Percentiles rank a stretch among this genome's conserved stretches.
Evolutionary conservation across 2,888 invertebrate species (phyloP).

Genomic region (Apocheima hispidaria): DNA sequence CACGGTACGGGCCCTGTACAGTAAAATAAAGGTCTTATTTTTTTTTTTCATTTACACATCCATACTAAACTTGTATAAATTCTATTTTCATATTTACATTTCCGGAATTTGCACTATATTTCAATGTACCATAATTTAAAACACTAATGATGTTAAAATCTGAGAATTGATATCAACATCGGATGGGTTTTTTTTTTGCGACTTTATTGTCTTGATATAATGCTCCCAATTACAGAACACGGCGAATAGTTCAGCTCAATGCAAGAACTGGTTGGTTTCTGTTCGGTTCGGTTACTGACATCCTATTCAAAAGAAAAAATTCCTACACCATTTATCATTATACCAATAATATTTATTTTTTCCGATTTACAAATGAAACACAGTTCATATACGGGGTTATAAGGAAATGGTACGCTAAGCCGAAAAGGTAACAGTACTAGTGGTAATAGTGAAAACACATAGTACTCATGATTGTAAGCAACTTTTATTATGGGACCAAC

Average conservation of each 20-base stretch:
- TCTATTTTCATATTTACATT: slow-evolving; percentile 66
- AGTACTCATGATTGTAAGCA: too few relatives aligned
- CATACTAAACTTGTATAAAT: slow-evolving; percentile 54
- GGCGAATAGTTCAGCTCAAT: slow-evolving; percentile 1
- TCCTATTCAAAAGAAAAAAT: neutral
- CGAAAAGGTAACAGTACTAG: too few relatives aligned
- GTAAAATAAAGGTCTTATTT: slow-evolving; percentile 52
- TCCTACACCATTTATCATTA: neutral
- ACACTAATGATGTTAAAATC: slow-evolving; percentile 7
- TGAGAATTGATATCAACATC: slow-evolving; percentile 17
- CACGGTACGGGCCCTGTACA: slow-evolving; percentile 42
- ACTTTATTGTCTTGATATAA: slow-evolving; percentile 15
- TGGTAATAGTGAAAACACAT: too few relatives aligned
- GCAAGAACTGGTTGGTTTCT: neutral
- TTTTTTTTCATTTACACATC: slow-evolving; percentile 52
- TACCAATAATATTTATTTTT: too few relatives aligned
- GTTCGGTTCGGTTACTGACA: too few relatives aligned
- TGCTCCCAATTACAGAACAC: slow-evolving; percentile 1
- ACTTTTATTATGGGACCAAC: too few relatives aligned
- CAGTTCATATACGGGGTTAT: too few relatives aligned
- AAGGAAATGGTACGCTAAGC: too few relatives aligned
- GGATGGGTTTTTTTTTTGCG: slow-evolving; percentile 19
- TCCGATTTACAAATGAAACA: too few relatives aligned
- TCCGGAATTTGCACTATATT: slow-evolving; percentile 51
- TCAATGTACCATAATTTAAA: slow-evolving; percentile 21